These are phyloP conservation scores for Acronicta alni DNA, from an alignment of 2,888 invertebrate species.

Conservation along the genomic window DNA sequence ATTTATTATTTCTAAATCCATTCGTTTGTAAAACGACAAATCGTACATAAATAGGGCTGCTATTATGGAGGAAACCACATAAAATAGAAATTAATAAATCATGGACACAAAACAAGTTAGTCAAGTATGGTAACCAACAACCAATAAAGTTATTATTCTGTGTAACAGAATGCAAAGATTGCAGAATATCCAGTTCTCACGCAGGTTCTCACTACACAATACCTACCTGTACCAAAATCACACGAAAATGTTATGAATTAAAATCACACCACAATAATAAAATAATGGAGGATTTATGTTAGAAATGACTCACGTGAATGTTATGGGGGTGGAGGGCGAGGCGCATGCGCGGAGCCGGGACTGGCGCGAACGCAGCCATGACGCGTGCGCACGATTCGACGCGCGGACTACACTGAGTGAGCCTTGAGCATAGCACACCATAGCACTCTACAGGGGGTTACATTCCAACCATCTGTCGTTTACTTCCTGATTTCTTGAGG, in stretches of 20 bases:
- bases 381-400: constrained; percentile 68
- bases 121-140: constrained; percentile 50
- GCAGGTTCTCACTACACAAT: constrained; percentile 56
- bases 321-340: constrained; percentile 83
- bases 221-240: constrained; percentile 31
- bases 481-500: constrained; percentile 56
- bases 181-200: constrained; percentile 82
- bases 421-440: constrained; percentile 18
- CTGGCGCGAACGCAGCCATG: constrained; percentile 69
- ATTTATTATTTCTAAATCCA: too few species aligned
- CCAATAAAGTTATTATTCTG: constrained; percentile 68
- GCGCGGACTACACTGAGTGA: constrained; percentile 59
- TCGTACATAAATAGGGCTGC: neutral
- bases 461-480: constrained; percentile 52
- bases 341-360: constrained; percentile 81
- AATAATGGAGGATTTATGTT: constrained; percentile 10
- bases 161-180: constrained; percentile 79
- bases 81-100: constrained; percentile 26
- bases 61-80: constrained; percentile 8
- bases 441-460: constrained; percentile 47
- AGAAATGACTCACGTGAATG: constrained; percentile 78
- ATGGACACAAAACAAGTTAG: constrained; percentile 38
- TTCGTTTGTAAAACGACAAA: too few species aligned
- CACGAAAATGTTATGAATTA: constrained; percentile 32
- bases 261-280: constrained; percentile 11